These are phyloP conservation scores for Pangasius mekongensis DNA, from an alignment of 2,797 vertebrate genomes.

Conservation along the genomic window DNA sequence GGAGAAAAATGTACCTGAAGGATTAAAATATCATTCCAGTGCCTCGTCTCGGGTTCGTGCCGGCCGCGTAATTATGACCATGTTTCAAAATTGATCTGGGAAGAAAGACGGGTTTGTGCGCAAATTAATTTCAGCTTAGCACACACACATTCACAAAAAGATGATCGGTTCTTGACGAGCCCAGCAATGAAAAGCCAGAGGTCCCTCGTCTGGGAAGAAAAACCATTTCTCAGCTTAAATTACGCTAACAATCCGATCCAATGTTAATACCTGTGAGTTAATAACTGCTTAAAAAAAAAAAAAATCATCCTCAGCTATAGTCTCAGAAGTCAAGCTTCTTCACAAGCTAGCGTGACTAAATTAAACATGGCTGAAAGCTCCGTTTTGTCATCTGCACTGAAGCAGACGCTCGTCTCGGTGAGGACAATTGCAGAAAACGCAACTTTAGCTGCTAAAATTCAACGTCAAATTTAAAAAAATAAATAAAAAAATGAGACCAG, in stretches of 20 bases:
- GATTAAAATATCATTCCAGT: slow-evolving; percentile 93
- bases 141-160: slow-evolving; percentile 87
- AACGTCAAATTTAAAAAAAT: too few species aligned
- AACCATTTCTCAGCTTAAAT: slow-evolving; percentile 84
- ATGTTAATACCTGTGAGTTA: slow-evolving; percentile 73
- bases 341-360: slow-evolving; percentile 69
- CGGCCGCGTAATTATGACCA: slow-evolving; percentile 91
- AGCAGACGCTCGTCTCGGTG: slow-evolving; percentile 58
- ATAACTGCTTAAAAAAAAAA: slow-evolving; percentile 62
- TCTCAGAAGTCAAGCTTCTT: slow-evolving; percentile 73
- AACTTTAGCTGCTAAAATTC: slow-evolving; percentile 43
- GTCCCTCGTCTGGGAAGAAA: slow-evolving; percentile 84
- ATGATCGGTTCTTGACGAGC: slow-evolving; percentile 91
- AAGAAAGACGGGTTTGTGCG: slow-evolving; percentile 99
- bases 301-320: slow-evolving; percentile 40
- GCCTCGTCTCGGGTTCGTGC: slow-evolving; percentile 91
- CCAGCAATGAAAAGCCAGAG: slow-evolving; percentile 91
- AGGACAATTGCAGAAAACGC: slow-evolving; percentile 62
- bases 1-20: slow-evolving; percentile 82
- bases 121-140: slow-evolving; percentile 99
- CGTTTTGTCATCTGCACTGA: slow-evolving; percentile 53
- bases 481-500: too few species aligned
- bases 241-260: slow-evolving; percentile 81
- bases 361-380: slow-evolving; percentile 70
- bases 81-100: slow-evolving; percentile 94